Evolutionary conservation across 2,888 invertebrate species (phyloP), one percentile per base, ranked within the genome.

Genomic region (Melanophora roralis): DNA sequence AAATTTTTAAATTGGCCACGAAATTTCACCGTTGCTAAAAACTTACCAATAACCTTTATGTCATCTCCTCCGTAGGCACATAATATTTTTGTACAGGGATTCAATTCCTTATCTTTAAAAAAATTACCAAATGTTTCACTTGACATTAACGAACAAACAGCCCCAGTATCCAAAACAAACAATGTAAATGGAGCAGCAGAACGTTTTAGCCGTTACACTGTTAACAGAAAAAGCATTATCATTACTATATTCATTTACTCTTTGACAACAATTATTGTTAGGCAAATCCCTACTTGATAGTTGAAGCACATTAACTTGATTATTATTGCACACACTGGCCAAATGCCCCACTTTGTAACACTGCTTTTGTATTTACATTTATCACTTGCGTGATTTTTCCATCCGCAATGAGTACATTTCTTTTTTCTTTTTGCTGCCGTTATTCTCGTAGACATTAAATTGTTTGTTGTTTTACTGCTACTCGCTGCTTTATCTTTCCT

Each of bases 81-180:
- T 2, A 71, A 59, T 47, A 38, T 59, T 6, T 34, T 8, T n/a
- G 1, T 34, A 16, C 59, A 60, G 8, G 36, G 23, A 6, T 60
- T 59, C 19, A 57, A 57, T 2, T 2, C 9, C 19, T 21, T 23
- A 9, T 47, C 23, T 16, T 47, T 12, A 38, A 51, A 65, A 71
- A 49, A 59, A 1, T 40, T 77, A 32, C 23, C 23, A 62, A 64
- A 76, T 0, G 32, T 69, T 36, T 45, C 55, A 0, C 11, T 69
- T 5, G 76, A 51, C n/a, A 76, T 40, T 6, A 77, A 34, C 21
- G 64, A 77, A 57, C 76, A 75, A n/a, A 51, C 67, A 16, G 74
- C 59, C 1, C 74, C 74, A 38, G 74, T 75, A 75, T 75, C 49
- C 32, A 67, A 51, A 21, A 74, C 12, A 6, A 36, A 19, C 19